Conservation (phyloP, 2,113 vertebrate genomes). For the Xerus inauris region DNA sequence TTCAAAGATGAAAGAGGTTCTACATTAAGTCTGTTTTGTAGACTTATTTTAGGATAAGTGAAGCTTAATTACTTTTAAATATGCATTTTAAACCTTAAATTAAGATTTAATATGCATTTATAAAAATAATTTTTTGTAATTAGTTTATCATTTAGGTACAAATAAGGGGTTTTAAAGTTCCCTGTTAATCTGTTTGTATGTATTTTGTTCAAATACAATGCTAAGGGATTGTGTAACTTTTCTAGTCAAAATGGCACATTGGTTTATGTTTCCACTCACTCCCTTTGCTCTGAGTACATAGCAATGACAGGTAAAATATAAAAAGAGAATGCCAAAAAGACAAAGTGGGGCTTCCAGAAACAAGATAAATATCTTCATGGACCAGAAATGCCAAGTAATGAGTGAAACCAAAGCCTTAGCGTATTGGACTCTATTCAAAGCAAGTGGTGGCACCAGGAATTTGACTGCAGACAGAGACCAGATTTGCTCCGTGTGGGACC, state of each 20-base stretch:
- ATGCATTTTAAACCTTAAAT: slow-evolving; percentile 45
- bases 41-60: slow-evolving; percentile 1
- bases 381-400: slow-evolving; percentile 2
- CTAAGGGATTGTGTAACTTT: slow-evolving; percentile 38
- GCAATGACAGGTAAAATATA: slow-evolving; percentile 25
- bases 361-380: slow-evolving; percentile 3
- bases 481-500: neutral
- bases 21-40: neutral
- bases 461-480: slow-evolving; percentile 17
- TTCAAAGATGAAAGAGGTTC: neutral
- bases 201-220: slow-evolving; percentile 19
- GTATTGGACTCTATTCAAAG: neutral
- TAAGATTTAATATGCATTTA: slow-evolving; percentile 55
- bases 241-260: slow-evolving; percentile 21
- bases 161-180: slow-evolving; percentile 4
- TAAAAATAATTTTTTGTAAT: slow-evolving; percentile 57
- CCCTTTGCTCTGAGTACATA: slow-evolving; percentile 53
- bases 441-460: neutral
- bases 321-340: slow-evolving; percentile 47
- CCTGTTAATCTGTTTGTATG: slow-evolving; percentile 10
- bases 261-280: slow-evolving; percentile 45
- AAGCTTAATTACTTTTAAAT: neutral
- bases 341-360: slow-evolving; percentile 38
- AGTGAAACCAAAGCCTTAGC: neutral
- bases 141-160: slow-evolving; percentile 40